Percentiles rank a stretch among this genome's conserved stretches.
Conservation (phyloP, 1,140 invertebrate species). For the Drosophila kanapiae region DNA sequence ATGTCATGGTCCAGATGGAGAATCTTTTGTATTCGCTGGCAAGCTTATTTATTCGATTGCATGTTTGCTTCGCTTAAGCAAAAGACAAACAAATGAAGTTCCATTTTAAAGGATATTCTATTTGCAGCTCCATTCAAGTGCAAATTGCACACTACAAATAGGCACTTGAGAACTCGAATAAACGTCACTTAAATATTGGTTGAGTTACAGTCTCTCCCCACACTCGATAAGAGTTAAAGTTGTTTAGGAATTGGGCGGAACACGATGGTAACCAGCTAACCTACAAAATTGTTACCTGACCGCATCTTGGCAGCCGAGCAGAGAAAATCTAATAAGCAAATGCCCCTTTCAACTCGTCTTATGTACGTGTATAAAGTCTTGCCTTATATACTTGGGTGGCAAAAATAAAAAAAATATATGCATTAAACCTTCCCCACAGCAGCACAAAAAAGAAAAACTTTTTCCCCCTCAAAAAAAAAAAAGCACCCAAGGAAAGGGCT, state of each 20-base stretch:
- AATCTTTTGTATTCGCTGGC: constrained; percentile 30
- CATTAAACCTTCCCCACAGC: constrained; percentile 12
- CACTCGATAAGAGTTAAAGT: constrained; percentile 23
- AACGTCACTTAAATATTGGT: constrained; percentile 17
- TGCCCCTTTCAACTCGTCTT: constrained; percentile 44
- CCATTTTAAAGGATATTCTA: constrained; percentile 61
- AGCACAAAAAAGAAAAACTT: constrained; percentile 34
- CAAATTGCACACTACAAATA: constrained; percentile 59
- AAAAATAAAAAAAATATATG: neutral
- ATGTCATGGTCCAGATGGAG: constrained; percentile 38
- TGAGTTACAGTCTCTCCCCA: neutral
- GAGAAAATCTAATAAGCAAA: constrained; percentile 76
- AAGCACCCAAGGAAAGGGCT: constrained; percentile 16
- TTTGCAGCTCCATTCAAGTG: constrained; percentile 68
- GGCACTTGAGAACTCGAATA: constrained; percentile 10
- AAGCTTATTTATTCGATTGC: constrained; percentile 50
- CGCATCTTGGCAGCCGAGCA: constrained; percentile 49
- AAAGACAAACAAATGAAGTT: constrained; percentile 68
- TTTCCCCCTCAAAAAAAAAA: constrained; percentile 4
- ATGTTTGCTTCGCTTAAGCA: constrained; percentile 62
- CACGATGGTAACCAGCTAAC: constrained; percentile 69
- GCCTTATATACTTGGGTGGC: constrained; percentile 14
- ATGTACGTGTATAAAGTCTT: constrained; percentile 16
- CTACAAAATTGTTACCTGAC: constrained; percentile 63
- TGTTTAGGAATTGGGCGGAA: neutral